These are phyloP conservation scores for Molossus molossus DNA, from an alignment of 2,797 vertebrate genomes.

Conservation along the genomic window DNA sequence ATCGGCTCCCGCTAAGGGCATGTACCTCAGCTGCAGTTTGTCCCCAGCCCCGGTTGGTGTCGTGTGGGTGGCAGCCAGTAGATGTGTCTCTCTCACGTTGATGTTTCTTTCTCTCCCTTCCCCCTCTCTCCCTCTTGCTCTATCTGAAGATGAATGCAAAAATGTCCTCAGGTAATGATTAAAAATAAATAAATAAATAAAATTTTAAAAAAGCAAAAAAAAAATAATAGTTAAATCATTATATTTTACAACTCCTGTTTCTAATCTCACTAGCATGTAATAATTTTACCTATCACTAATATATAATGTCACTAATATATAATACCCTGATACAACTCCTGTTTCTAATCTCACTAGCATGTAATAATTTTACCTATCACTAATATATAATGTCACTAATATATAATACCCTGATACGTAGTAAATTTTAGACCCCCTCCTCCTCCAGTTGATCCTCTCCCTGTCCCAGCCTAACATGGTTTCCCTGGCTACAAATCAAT, in stretches of 20 bases:
- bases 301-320: conserved; percentile 37
- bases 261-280: conserved; percentile 1
- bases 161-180: too few relatives aligned
- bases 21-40: too few relatives aligned
- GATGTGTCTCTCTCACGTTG: too few relatives aligned
- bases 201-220: too few relatives aligned
- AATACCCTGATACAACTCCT: conserved; percentile 27
- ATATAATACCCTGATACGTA: conserved; percentile 27
- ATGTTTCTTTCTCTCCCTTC: too few relatives aligned
- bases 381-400: conserved; percentile 22
- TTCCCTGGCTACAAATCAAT: conserved; percentile 55
- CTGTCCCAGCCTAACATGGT: neutral
- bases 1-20: too few relatives aligned
- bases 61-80: too few relatives aligned
- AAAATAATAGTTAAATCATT: neutral
- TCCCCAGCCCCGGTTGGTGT: too few relatives aligned
- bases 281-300: conserved; percentile 15
- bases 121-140: too few relatives aligned
- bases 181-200: too few relatives aligned
- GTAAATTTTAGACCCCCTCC: neutral
- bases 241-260: conserved; percentile 38
- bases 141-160: too few relatives aligned
- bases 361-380: conserved; percentile 8
- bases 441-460: neutral
- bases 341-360: neutral